A percentile compares a stretch with the other conserved stretches of the same genome.
Evolutionary conservation across 2,113 vertebrate genomes (phyloP).

Genomic region (Acanthisitta chloris): DNA sequence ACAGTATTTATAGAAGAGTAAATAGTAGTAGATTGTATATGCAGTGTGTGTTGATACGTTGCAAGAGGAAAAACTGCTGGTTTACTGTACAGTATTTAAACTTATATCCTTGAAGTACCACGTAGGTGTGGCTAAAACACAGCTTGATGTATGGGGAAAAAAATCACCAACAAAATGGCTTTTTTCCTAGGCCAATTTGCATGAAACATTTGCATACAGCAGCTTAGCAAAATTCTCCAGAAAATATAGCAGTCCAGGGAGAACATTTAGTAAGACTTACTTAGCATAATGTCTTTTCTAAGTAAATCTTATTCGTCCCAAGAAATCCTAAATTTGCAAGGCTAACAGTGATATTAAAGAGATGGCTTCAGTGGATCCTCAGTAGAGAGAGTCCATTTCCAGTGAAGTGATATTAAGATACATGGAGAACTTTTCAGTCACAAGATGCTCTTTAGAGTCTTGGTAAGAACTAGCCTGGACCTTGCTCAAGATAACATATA

Average conservation of each 20-base stretch:
- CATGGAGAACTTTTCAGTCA: neutral
- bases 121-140: neutral
- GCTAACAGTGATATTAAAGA: neutral
- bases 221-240: constrained; percentile 20
- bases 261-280: constrained; percentile 36
- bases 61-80: neutral
- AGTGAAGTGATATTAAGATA: neutral
- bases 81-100: neutral
- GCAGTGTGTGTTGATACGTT: neutral
- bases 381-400: neutral
- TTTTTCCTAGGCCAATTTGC: neutral
- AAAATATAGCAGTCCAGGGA: neutral
- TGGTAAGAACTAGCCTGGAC: neutral
- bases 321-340: constrained; percentile 43
- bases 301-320: constrained; percentile 55
- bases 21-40: neutral
- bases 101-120: neutral
- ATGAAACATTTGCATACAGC: neutral
- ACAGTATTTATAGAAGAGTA: neutral
- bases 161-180: neutral
- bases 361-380: neutral
- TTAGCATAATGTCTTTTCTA: constrained; percentile 46
- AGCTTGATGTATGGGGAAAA: neutral
- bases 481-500: neutral
- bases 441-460: neutral